Base-by-base conservation (phyloP, 2,888 invertebrate genomes). In the Hirtodrosophila cameraria region DNA sequence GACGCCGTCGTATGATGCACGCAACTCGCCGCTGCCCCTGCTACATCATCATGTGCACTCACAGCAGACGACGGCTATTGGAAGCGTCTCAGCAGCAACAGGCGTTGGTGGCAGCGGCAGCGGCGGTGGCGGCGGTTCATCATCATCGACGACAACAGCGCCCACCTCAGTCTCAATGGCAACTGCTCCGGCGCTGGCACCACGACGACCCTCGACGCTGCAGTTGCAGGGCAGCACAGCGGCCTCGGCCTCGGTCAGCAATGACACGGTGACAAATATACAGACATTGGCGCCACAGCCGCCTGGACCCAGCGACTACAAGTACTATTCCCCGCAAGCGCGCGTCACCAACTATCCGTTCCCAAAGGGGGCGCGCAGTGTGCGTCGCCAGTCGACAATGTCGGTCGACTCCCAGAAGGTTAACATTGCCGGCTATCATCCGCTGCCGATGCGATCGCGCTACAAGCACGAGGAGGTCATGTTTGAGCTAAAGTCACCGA, bases 401-500 rank as follows among this genome's bases (percentile, higher is more conserved):
- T 90, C 90, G 67, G 89, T 90, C 54, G 90, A 90, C 75, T 90
- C 90, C 30, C 89, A 89, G 52, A 90, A 89, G 75, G 87, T 86
- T 9, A 84, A 83, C 61, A 76, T 88, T 8, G 86, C 88, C 46
- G 90, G 90, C 41, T 90, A 90, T 52, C 89, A 88, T 59, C 89
- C 90, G 45, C 69, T 90, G 64, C 90, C 90, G 36, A 89, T 90
- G 88, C 85, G 90, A 6, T 74, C 86, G 42, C 85, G 85, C 0
- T 90, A 90, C 67, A 90, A 90, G 53, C 90, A 90, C 57, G 87
- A 90, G 73, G 90, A 90, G 65, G 90, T 90, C 35, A 85, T 90
- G 72, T 91, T 91, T 72, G 91, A 91, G 69, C 77, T 91, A 60
- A 90, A 90, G 70, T 90, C 90, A 54, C 90, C 91, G 45, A 90